Percentiles rank a stretch among this genome's conserved stretches.
Conservation (phyloP, 2,888 invertebrate species). For the Mongoloraphidia duomilia region DNA sequence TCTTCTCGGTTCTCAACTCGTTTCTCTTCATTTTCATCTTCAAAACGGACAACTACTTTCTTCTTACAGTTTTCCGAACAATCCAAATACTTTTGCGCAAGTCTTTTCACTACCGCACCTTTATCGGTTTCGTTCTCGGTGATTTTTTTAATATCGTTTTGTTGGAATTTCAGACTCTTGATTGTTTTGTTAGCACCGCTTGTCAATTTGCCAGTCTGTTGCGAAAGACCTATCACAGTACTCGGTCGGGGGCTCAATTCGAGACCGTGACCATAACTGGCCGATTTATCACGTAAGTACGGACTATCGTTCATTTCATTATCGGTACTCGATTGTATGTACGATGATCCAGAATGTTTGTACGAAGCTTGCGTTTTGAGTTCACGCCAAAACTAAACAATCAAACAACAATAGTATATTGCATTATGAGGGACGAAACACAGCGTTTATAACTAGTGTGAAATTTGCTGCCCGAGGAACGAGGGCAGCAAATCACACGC, state of each 20-base stretch:
- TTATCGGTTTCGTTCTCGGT: no score
- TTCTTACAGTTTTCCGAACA: neutral
- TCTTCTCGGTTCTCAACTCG: neutral
- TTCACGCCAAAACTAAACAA: slow-evolving; percentile 55
- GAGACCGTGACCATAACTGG: slow-evolving; percentile 61
- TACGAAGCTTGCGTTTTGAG: slow-evolving; percentile 41
- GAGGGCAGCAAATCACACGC: no score
- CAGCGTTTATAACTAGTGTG: no score
- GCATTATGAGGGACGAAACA: no score
- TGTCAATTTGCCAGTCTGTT: slow-evolving; percentile 24
- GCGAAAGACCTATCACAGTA: slow-evolving; percentile 25
- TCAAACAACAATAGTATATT: slow-evolving; percentile 15
- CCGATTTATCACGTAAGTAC: slow-evolving; percentile 60
- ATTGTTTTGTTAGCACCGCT: slow-evolving; percentile 3
- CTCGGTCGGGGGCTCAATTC: slow-evolving; percentile 54
- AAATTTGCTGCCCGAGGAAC: no score
- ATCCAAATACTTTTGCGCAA: no score
- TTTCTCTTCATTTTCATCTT: neutral
- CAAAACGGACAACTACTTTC: slow-evolving; percentile 3
- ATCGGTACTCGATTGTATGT: slow-evolving; percentile 12
- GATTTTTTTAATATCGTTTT: slow-evolving; percentile 8
- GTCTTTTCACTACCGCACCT: no score
- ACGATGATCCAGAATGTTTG: slow-evolving; percentile 26
- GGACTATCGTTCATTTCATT: slow-evolving; percentile 31
- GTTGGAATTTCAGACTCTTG: slow-evolving; percentile 9